These are phyloP conservation scores for Turdus rufiventris DNA, from an alignment of 2,113 vertebrate species.

Conservation along the genomic window DNA sequence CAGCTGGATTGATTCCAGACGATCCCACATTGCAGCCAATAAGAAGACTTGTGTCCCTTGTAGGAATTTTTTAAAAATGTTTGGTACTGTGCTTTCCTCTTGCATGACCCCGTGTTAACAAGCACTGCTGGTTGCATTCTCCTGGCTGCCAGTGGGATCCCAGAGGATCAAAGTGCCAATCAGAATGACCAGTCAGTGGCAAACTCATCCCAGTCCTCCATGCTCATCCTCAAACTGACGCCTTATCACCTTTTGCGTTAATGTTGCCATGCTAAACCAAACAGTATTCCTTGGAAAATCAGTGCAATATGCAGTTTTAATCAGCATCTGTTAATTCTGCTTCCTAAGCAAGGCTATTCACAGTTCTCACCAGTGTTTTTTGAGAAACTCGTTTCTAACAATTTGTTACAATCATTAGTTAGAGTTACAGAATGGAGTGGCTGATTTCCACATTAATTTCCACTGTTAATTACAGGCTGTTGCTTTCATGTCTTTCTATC, in stretches of 20 bases:
- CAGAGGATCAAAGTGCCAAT: constrained; percentile 66
- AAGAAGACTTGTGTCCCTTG: constrained; percentile 91
- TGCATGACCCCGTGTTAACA: constrained; percentile 65
- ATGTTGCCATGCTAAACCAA: constrained; percentile 40
- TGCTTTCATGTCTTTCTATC: constrained; percentile 12
- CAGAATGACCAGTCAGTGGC: constrained; percentile 64
- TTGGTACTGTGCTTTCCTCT: constrained; percentile 45
- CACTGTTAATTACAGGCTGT: constrained; percentile 14
- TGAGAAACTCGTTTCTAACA: background rate
- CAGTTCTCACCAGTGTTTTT: background rate
- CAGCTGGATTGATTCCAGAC: constrained; percentile 94
- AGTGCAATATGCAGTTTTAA: background rate
- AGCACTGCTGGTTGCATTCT: constrained; percentile 64
- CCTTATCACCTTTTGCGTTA: constrained; percentile 40
- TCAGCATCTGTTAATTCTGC: constrained; percentile 22
- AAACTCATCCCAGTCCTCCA: background rate
- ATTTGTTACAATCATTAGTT: background rate
- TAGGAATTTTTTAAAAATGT: constrained; percentile 74
- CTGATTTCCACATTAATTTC: background rate
- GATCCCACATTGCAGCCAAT: constrained; percentile 98
- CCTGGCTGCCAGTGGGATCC: constrained; percentile 76
- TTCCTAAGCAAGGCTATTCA: background rate
- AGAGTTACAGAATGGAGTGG: background rate
- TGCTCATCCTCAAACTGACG: background rate
- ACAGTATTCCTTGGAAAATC: constrained; percentile 21